phyloP scores from a whole-genome alignment of 2,888 invertebrate genomes.

The Helicoverpa assulta region DNA sequence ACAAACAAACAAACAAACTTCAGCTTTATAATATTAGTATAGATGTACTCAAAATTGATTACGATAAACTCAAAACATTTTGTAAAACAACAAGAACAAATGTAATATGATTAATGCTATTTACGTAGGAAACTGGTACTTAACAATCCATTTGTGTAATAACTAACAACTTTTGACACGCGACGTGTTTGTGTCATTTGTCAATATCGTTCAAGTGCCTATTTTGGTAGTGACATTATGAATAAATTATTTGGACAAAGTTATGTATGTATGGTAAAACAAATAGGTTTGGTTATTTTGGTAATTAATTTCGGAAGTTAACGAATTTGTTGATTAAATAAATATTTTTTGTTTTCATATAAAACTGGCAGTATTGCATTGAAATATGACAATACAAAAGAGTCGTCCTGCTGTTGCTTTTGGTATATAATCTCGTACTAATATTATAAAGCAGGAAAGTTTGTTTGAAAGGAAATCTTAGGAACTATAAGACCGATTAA shows the following conservation, averaged over 20 bases:
- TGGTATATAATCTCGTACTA: no score
- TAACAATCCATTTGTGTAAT: constrained; percentile 1
- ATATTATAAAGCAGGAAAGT: no score
- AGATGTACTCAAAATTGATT: no score
- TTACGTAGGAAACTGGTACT: background rate
- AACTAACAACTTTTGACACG: constrained; percentile 2
- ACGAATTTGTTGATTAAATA: background rate
- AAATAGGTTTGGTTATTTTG: background rate
- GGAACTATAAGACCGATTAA: no score
- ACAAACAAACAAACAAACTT: no score
- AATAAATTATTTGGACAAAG: background rate
- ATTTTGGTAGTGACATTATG: background rate
- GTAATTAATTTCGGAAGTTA: background rate
- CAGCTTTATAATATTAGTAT: no score
- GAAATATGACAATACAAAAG: no score
- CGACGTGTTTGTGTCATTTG: background rate
- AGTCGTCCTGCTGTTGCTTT: no score
- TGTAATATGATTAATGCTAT: constrained; percentile 1
- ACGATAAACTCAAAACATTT: no score
- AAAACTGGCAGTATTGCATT: no score
- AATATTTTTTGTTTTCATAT: background rate
- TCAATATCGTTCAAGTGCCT: background rate
- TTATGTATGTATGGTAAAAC: background rate
- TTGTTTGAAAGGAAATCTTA: no score
- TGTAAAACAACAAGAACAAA: no score